Conservation (phyloP, 2,113 vertebrate species). For the Chaetodon auriga region DNA sequence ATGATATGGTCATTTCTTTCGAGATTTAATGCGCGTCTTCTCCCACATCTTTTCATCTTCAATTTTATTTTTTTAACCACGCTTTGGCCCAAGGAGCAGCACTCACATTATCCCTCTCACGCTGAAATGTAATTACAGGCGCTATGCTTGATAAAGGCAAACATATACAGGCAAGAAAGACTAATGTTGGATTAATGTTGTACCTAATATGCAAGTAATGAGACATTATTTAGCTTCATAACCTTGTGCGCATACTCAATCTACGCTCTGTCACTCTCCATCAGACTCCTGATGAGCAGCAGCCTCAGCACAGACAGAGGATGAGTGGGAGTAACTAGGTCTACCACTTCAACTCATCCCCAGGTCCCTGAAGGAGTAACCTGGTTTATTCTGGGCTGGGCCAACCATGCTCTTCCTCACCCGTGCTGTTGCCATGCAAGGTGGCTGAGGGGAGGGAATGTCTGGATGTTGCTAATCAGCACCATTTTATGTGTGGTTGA, state of each 20-base stretch:
- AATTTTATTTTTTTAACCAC: not conserved
- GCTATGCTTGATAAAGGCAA: slow-evolving; percentile 30
- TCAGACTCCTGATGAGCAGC: slow-evolving; percentile 50
- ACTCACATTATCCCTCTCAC: not conserved
- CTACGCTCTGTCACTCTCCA: slow-evolving; percentile 40
- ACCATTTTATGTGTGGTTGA: not conserved
- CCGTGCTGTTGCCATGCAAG: slow-evolving; percentile 72
- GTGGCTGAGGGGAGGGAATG: slow-evolving; percentile 25
- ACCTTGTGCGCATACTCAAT: slow-evolving; percentile 5
- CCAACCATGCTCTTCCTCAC: slow-evolving; percentile 53
- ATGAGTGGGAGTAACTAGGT: slow-evolving; percentile 74
- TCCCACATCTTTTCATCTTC: slow-evolving; percentile 13
- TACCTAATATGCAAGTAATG: slow-evolving; percentile 51
- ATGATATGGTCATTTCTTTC: slow-evolving; percentile 15
- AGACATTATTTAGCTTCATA: slow-evolving; percentile 51
- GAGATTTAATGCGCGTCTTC: slow-evolving; percentile 8
- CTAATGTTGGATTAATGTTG: slow-evolving; percentile 47
- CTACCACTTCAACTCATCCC: slow-evolving; percentile 69
- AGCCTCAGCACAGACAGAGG: slow-evolving; percentile 54
- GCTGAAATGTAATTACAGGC: slow-evolving; percentile 42
- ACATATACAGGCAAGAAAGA: slow-evolving; percentile 36
- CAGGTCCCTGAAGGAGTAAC: slow-evolving; percentile 76
- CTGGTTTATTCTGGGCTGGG: slow-evolving; percentile 77
- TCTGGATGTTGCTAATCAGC: not conserved
- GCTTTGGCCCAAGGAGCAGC: not conserved